Conservation (phyloP, 1,140 invertebrate species). For the Bursaphelenchus mucronatus region DNA sequence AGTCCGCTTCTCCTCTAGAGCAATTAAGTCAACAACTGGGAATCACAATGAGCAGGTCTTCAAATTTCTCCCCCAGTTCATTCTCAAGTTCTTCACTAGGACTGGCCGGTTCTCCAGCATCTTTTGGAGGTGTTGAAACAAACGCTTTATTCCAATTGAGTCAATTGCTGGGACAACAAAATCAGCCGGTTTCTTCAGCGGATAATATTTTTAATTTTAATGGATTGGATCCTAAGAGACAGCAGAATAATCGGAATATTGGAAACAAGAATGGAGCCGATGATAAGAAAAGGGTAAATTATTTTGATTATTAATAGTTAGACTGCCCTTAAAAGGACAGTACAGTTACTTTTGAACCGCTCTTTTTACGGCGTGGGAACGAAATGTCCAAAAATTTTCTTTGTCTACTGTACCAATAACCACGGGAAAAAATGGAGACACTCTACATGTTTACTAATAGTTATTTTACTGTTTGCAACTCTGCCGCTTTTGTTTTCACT, state of each 20-base stretch:
- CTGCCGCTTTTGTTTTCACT: too few relatives aligned
- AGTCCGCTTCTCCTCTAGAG: background rate
- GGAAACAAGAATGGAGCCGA: background rate
- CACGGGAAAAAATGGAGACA: too few relatives aligned
- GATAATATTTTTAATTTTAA: constrained; percentile 1
- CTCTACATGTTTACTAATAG: too few relatives aligned
- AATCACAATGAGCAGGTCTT: background rate
- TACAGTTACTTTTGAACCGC: too few relatives aligned
- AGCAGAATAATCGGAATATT: constrained; percentile 2
- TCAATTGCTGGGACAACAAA: constrained; percentile 9
- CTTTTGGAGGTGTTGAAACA: constrained; percentile 14
- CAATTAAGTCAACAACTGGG: background rate
- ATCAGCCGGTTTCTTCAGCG: background rate
- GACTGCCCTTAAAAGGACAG: background rate
- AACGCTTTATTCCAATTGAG: background rate
- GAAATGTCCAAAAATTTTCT: too few relatives aligned
- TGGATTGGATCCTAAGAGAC: background rate
- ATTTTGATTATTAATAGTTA: background rate
- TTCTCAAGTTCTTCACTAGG: background rate
- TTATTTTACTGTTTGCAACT: too few relatives aligned
- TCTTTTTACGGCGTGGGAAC: too few relatives aligned
- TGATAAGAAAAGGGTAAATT: too few relatives aligned
- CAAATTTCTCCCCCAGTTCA: background rate
- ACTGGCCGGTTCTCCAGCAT: constrained; percentile 25
- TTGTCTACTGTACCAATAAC: too few relatives aligned